Evolutionary conservation across 2,113 vertebrate species (phyloP).

Genomic region (Egretta garzetta): DNA sequence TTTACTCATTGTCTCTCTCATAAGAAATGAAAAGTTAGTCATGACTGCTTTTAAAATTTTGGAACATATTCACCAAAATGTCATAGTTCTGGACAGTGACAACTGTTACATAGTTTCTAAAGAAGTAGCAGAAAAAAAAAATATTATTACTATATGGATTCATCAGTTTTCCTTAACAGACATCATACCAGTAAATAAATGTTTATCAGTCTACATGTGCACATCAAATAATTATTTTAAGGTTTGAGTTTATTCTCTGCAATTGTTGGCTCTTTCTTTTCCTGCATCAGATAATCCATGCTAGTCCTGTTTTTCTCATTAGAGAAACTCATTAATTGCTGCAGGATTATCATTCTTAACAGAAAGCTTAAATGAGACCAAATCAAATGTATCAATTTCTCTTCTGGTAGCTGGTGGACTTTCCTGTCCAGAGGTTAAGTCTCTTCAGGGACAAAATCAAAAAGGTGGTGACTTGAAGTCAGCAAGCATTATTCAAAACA

Average conservation of each 20-base stretch:
- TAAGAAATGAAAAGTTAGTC: not conserved
- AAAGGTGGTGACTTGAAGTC: conserved; percentile 33
- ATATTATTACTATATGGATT: not conserved
- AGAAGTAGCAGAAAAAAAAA: not conserved
- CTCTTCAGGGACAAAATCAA: not conserved
- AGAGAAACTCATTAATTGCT: not conserved
- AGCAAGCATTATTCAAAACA: not conserved
- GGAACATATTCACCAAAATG: not conserved
- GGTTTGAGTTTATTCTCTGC: not conserved
- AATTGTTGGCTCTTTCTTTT: not conserved
- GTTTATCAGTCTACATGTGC: not conserved
- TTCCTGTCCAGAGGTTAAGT: not conserved
- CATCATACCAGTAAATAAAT: not conserved
- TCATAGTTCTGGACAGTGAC: not conserved
- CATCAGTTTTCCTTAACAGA: not conserved
- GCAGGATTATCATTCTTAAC: not conserved
- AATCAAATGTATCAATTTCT: not conserved
- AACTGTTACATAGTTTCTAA: not conserved
- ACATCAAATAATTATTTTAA: not conserved
- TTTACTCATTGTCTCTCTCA: not conserved
- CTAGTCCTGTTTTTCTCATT: not conserved
- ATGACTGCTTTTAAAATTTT: not conserved
- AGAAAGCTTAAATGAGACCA: not conserved
- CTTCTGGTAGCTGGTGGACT: not conserved
- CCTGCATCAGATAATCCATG: not conserved